Evolutionary conservation across 2,113 vertebrate species (phyloP).

Genomic region (Monopterus albus): DNA sequence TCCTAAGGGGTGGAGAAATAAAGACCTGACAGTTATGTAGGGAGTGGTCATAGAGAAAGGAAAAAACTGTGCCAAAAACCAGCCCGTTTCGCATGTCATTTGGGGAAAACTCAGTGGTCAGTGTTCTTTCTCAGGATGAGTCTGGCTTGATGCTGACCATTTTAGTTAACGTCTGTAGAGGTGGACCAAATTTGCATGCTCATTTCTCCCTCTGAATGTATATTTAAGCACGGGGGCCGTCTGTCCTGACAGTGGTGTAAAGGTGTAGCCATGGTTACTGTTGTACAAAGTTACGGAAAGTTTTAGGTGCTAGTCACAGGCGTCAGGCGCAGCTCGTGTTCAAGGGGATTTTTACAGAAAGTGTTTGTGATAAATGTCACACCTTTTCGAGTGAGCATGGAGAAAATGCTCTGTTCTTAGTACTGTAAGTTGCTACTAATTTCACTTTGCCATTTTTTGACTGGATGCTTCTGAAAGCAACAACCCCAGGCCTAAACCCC

Average conservation of each 20-base stretch:
- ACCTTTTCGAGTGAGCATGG: constrained; percentile 30
- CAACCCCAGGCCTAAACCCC: constrained; percentile 38
- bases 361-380: constrained; percentile 43
- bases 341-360: constrained; percentile 25
- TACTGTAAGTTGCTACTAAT: constrained; percentile 38
- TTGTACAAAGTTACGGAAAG: constrained; percentile 11
- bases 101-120: constrained; percentile 36
- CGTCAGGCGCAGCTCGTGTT: constrained; percentile 9
- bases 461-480: constrained; percentile 47
- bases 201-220: constrained; percentile 61
- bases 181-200: constrained; percentile 75
- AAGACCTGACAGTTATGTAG: constrained; percentile 11
- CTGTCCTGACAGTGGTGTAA: constrained; percentile 43
- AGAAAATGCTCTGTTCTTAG: constrained; percentile 33
- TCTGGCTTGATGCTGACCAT: constrained; percentile 61
- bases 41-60: constrained; percentile 27
- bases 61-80: constrained; percentile 77
- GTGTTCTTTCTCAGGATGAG: constrained; percentile 71
- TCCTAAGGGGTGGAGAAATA: constrained; percentile 1
- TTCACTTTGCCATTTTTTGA: constrained; percentile 45
- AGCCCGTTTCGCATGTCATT: constrained; percentile 54
- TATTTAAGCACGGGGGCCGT: constrained; percentile 73
- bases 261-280: constrained; percentile 29
- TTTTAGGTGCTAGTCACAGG: constrained; percentile 27
- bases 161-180: constrained; percentile 68